Evolutionary conservation across 2,888 invertebrate species (phyloP), one percentile per base, ranked within the genome.

Genomic region (Cheilosia grossa): DNA sequence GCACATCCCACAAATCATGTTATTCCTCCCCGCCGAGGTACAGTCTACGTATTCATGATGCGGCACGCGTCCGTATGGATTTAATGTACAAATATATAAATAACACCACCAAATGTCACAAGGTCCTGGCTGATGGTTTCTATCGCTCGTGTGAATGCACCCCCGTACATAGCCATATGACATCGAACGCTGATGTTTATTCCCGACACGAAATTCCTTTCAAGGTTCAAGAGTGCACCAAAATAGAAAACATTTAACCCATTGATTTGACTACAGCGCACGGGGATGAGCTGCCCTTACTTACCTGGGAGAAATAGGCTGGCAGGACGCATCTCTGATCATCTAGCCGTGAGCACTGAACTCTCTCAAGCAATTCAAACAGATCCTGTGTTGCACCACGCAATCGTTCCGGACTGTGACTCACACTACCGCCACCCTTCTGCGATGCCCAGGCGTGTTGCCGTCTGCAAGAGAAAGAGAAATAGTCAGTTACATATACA

Each of bases 311-410:
- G 93, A 97, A 97, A 93, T 97, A 97, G 66, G 97, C 95, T 88
- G 98, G 98, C 90, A 99, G 94, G 89, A 97, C 97, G 92, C 98
- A 99, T 93, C 99, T 95, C 93, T 99, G 99, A 94, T 99, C 99
- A 92, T 99, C 98, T 90, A 99, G 93, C 86, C 99, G 95, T 89
- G 97, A 97, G 93, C 97, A 96, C 93, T 99, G 98, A 88, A 98
- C 97, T 90, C 97, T 95, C 92, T 98, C 98, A 91, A 99, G 94
- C 89, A 99, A 93, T 92, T 98, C 98, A 92, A 99, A 98, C 89
- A 99, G 94, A 93, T 98, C 98, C 91, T 92, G 92, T 58, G 93
- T 93, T 82, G 93, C 92, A 82, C 93, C 93, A 77, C 93, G 92
- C 83, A 93, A 87, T 80, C 92, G 92, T 89, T 92, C 93, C 80